Evolutionary conservation across 2,888 invertebrate species (phyloP).

Genomic region (Macrophya alboannulata): DNA sequence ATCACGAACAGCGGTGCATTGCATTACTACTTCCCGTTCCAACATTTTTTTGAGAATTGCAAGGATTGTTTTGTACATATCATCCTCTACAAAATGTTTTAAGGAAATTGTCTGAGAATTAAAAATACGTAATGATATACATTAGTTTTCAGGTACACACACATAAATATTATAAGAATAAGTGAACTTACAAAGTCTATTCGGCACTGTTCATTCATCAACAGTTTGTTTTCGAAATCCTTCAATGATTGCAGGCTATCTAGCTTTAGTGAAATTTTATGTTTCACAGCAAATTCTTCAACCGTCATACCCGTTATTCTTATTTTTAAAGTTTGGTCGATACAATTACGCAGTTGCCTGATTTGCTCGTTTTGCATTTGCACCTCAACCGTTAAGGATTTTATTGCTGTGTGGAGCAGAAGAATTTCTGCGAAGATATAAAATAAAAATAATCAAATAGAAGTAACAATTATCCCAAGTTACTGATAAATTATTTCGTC

Average conservation of each 20-base stretch:
- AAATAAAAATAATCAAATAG: not conserved
- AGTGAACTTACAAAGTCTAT: not conserved
- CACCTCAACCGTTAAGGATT: conserved; percentile 1
- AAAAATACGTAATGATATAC: not conserved
- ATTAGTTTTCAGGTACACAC: not conserved
- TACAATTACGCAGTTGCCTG: conserved; percentile 15
- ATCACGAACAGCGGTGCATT: conserved; percentile 15
- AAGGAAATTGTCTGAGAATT: not conserved
- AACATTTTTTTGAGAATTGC: not conserved
- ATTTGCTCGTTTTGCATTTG: conserved; percentile 10
- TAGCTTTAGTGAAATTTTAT: not conserved
- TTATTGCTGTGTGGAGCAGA: conserved; percentile 2
- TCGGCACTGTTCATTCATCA: conserved; percentile 5
- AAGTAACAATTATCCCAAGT: not conserved
- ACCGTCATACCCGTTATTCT: conserved; percentile 7
- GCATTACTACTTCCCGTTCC: conserved; percentile 2
- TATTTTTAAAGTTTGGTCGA: conserved; percentile 7
- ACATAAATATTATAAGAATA: not conserved
- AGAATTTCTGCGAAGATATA: not conserved
- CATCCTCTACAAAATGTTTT: conserved; percentile 15
- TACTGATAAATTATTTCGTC: not conserved
- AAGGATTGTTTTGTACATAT: conserved; percentile 15
- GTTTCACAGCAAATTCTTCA: conserved; percentile 14
- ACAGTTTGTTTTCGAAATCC: conserved; percentile 2
- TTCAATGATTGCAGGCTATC: conserved; percentile 11